Evolutionary conservation across 2,888 invertebrate genomes (phyloP).

Genomic region (Alloplasta piceator): DNA sequence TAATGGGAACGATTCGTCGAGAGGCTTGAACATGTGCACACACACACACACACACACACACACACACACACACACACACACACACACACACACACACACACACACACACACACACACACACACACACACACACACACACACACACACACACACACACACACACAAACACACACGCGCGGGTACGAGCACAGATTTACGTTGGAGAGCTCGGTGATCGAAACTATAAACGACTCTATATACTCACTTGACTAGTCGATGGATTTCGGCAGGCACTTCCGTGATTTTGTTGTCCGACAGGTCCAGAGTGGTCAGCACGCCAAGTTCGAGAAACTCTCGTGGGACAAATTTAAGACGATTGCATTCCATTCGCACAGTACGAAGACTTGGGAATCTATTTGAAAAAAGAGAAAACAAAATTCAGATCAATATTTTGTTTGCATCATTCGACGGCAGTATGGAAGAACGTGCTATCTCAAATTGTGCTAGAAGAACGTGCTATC

Average conservation of each 20-base stretch:
- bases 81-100: no score
- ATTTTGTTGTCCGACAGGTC: conserved; percentile 89
- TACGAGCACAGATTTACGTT: neutral
- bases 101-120: no score
- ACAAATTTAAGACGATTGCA: conserved; percentile 86
- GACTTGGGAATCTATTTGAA: conserved; percentile 75
- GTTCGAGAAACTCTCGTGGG: conserved; percentile 86
- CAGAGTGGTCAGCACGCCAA: conserved; percentile 86
- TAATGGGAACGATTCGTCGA: conserved; percentile 56
- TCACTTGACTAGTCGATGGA: conserved; percentile 86
- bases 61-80: no score
- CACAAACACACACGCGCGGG: no score
- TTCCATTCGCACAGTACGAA: conserved; percentile 80
- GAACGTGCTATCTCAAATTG: no score
- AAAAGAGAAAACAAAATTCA: neutral
- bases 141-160: no score
- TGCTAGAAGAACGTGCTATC: no score
- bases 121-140: no score
- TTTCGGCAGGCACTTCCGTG: conserved; percentile 87
- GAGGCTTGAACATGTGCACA: neutral
- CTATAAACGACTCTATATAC: conserved; percentile 72
- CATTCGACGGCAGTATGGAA: no score
- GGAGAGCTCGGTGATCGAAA: conserved; percentile 23
- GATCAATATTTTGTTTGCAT: no score
- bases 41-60: no score